Base-by-base conservation (phyloP, 2,888 invertebrate genomes). In the Tanypteryx hageni region DNA sequence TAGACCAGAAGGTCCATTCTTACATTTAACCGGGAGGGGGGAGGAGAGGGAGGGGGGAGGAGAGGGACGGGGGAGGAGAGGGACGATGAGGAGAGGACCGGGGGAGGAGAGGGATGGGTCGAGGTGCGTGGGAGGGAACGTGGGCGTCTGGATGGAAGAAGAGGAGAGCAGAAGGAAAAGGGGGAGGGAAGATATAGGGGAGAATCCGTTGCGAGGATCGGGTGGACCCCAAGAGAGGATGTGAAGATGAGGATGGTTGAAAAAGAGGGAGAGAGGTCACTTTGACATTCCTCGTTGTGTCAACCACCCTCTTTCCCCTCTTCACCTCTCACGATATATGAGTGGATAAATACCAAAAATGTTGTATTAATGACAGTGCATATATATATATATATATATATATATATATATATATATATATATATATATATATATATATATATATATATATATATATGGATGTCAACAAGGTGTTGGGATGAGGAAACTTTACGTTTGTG, bases 21-120 rank as follows among this genome's bases (percentile, higher is more conserved):
- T n/a, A n/a, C n/a, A n/a, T n/a, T n/a, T n/a, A n/a, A 3, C 3
- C 3, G 5, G 44, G 44, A 44, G 94, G 94, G 94, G 92, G 82
- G 68, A 92, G 76, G 86, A 58, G 92, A 31, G n/a, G 58, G 84
- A 11, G 22, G 31, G 16, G 31, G 31, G 44, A 22, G 58, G 18
- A 16, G 58, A 61, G 7, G 68, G 3, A 31, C 16, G 59, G 68
- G 56, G 58, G 68, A 18, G 57, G 44, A 27, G 91, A 56, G 27
- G 44, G 11, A 18, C 27, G 22, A 13, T 27, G 81, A 9, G 58
- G 92, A 84, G 57, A 5, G 44, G 68, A 11, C n/a, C n/a, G 68
- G 10, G 14, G 61, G 61, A 92, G 5, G 13, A 18, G 61, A 44
- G 44, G 44, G 44, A 31, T 16, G 57, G 84, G 44, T 57, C 22